Percentiles rank a stretch among this genome's conserved stretches.
Evolutionary conservation across 2,113 vertebrate species (phyloP).

Genomic region (Pungitius pungitius): DNA sequence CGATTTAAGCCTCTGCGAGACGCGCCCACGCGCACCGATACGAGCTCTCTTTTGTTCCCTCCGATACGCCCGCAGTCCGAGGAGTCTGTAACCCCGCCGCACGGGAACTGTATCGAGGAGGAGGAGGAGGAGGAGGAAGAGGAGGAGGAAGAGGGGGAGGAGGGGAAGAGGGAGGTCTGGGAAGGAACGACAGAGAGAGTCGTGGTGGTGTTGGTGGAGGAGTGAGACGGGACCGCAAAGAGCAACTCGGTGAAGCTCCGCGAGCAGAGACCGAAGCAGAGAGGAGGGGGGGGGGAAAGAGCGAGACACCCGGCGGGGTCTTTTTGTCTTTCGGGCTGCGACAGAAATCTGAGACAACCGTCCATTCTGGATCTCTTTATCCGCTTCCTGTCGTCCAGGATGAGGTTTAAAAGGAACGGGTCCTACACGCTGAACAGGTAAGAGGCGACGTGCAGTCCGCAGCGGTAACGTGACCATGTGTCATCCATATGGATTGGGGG

Average conservation of each 20-base stretch:
- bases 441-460: conserved; percentile 28
- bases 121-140: conserved; percentile 13
- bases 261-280: conserved; percentile 24
- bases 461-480: conserved; percentile 27
- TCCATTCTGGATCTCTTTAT: conserved; percentile 80
- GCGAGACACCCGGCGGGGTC: not conserved
- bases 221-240: conserved; percentile 36
- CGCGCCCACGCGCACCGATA: not conserved
- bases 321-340: conserved; percentile 41
- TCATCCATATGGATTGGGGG: not conserved
- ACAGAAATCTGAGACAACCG: conserved; percentile 40
- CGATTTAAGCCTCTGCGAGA: not conserved
- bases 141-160: conserved; percentile 20
- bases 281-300: not conserved
- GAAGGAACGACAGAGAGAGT: conserved; percentile 34
- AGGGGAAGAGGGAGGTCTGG: conserved; percentile 25
- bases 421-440: conserved; percentile 79
- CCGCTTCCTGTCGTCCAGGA: conserved; percentile 78
- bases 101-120: conserved; percentile 45
- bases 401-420: conserved; percentile 80
- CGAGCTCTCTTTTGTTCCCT: not conserved
- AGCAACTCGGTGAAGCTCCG: conserved; percentile 54
- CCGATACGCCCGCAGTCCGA: conserved; percentile 27
- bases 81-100: conserved; percentile 63
- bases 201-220: conserved; percentile 41